Evolutionary conservation across 2,888 invertebrate species (phyloP).

Genomic region (Cylindroiulus punctatus): DNA sequence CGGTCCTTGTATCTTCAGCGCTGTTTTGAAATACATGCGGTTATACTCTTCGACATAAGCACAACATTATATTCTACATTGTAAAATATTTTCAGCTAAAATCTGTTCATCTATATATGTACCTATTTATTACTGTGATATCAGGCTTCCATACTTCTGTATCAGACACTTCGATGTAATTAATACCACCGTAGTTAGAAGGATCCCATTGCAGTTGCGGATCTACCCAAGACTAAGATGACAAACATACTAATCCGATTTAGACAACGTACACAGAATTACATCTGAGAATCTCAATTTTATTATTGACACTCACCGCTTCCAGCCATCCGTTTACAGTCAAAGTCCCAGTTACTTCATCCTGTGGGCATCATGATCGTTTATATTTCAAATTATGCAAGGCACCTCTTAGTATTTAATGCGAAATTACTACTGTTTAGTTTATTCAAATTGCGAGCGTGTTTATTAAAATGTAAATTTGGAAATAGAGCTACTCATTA

Average conservation of each 20-base stretch:
- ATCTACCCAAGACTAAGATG: conserved; percentile 25
- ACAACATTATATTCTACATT: not conserved
- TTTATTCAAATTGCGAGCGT: too few relatives aligned
- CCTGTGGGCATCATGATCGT: not conserved
- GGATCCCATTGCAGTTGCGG: conserved; percentile 42
- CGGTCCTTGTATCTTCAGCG: not conserved
- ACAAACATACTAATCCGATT: not conserved
- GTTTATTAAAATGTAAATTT: too few relatives aligned
- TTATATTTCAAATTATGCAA: not conserved
- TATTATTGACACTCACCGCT: not conserved
- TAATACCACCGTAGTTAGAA: not conserved
- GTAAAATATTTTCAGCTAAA: not conserved
- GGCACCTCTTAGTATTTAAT: too few relatives aligned
- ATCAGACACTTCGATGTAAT: conserved; percentile 2
- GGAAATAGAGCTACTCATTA: too few relatives aligned
- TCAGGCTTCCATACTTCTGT: conserved; percentile 34
- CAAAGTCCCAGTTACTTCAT: conserved; percentile 49
- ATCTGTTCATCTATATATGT: not conserved
- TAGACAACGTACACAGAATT: not conserved
- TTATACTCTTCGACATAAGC: not conserved
- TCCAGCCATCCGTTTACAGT: conserved; percentile 41
- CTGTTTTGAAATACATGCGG: conserved; percentile 5
- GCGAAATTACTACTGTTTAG: too few relatives aligned
- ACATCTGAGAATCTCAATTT: not conserved
- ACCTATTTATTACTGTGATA: conserved; percentile 43